phyloP scores from a whole-genome alignment of 37 sponge, comb jelly and placozoan genomes.

The Lycopodina hypogea region DNA sequence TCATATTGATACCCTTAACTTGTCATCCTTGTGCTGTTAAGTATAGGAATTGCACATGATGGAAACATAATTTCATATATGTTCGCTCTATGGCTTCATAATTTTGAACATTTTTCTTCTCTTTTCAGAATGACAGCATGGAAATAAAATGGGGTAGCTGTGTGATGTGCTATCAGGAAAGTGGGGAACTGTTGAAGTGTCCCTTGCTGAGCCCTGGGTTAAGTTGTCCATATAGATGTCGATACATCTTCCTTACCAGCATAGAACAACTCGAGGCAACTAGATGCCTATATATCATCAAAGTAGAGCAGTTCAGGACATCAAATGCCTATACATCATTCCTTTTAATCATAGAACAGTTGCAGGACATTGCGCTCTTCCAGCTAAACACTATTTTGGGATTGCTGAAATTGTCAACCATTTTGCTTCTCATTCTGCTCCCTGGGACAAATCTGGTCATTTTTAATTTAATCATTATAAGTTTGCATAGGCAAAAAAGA shows the following conservation, averaged over 20 bases:
- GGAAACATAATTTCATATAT: too few relatives aligned
- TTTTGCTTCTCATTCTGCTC: slow-evolving; percentile 14
- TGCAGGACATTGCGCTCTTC: slow-evolving; percentile 1
- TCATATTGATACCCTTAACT: too few relatives aligned
- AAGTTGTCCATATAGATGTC: not conserved
- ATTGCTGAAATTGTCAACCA: slow-evolving; percentile 6
- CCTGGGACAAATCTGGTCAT: slow-evolving; percentile 45
- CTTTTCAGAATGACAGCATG: not conserved
- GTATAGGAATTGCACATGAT: too few relatives aligned
- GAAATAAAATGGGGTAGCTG: not conserved
- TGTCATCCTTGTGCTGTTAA: too few relatives aligned
- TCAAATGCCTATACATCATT: not conserved
- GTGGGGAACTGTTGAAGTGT: not conserved
- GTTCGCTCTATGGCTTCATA: too few relatives aligned
- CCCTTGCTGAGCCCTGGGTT: slow-evolving; percentile 1
- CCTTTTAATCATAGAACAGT: not conserved
- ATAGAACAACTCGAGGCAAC: not conserved
- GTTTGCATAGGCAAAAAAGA: slow-evolving; percentile 25
- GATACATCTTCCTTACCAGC: not conserved
- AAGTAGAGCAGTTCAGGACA: too few relatives aligned
- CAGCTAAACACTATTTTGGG: slow-evolving; percentile 5
- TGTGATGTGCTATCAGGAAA: not conserved
- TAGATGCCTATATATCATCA: too few relatives aligned
- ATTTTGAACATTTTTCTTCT: too few relatives aligned
- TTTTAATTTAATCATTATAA: slow-evolving; percentile 28